These are phyloP conservation scores for Drosophila watanabei DNA, from an alignment of 1,140 invertebrate genomes.

Conservation along the genomic window DNA sequence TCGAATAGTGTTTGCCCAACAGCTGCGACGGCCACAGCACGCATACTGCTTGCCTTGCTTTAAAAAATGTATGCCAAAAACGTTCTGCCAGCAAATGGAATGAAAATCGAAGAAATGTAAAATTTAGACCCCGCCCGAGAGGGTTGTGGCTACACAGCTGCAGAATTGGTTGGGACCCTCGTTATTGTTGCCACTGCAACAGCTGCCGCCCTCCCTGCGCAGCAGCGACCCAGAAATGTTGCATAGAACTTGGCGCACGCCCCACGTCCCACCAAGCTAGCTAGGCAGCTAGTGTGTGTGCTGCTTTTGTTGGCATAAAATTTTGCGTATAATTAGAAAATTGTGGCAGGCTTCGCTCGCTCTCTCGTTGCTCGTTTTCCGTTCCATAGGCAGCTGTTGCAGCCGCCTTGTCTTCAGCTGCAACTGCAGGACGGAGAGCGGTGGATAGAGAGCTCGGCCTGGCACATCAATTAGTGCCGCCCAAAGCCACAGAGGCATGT, in stretches of 20 bases:
- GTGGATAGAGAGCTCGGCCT: constrained; percentile 47
- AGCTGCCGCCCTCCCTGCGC: constrained; percentile 50
- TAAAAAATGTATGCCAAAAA: constrained; percentile 62
- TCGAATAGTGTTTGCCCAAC: constrained; percentile 3
- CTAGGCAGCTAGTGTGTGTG: constrained; percentile 27
- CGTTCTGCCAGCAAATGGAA: constrained; percentile 71
- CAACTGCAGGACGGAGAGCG: constrained; percentile 30
- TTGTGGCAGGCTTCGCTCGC: constrained; percentile 71
- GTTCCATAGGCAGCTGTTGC: constrained; percentile 59
- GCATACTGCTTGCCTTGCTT: constrained; percentile 27
- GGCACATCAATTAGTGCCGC: constrained; percentile 81
- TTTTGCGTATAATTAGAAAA: constrained; percentile 85
- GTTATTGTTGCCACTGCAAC: constrained; percentile 68
- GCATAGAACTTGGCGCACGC: constrained; percentile 69
- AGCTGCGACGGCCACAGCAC: constrained; percentile 14
- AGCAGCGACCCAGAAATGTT: constrained; percentile 58
- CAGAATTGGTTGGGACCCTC: constrained; percentile 57
- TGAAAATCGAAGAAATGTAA: constrained; percentile 80
- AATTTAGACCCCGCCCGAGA: constrained; percentile 47
- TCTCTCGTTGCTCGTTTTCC: constrained; percentile 30
- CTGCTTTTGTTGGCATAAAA: constrained; percentile 78
- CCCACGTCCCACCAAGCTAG: constrained; percentile 3
- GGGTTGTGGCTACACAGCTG: constrained; percentile 55
- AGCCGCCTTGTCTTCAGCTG: constrained; percentile 42
- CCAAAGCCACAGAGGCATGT: constrained; percentile 72